Percentiles rank a stretch among this genome's conserved stretches.
These are phyloP conservation scores for Heloderma charlesbogerti DNA, from an alignment of 2,113 vertebrate genomes.

Conservation along the genomic window DNA sequence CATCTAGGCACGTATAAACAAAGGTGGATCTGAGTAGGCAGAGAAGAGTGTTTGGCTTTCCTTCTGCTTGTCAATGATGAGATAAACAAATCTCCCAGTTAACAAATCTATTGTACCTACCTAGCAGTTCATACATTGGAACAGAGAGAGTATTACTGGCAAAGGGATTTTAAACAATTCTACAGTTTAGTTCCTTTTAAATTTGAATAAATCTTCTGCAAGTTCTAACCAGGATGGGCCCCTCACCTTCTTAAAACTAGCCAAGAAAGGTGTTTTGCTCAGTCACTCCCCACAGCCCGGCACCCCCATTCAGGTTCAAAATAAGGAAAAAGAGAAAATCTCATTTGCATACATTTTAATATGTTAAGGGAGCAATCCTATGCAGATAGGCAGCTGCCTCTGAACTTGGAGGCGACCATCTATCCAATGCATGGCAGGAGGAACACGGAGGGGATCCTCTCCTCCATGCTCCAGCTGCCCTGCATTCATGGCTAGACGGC, in stretches of 20 bases:
- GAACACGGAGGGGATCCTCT: too few species aligned
- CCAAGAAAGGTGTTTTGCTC: neutral
- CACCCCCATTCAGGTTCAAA: neutral
- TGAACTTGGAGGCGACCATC: too few species aligned
- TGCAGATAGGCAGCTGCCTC: too few species aligned
- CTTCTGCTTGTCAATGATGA: constrained; percentile 16
- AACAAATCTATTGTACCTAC: constrained; percentile 17
- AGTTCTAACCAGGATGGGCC: neutral
- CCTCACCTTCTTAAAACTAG: neutral
- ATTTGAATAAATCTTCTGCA: constrained; percentile 8
- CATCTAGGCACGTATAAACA: constrained; percentile 43
- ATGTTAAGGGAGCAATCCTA: too few species aligned
- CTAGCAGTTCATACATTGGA: constrained; percentile 55
- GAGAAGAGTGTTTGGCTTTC: constrained; percentile 26
- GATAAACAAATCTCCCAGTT: constrained; percentile 52
- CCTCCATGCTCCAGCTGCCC: too few species aligned
- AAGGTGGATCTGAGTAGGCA: constrained; percentile 3
- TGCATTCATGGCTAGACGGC: too few species aligned
- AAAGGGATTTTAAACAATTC: constrained; percentile 13
- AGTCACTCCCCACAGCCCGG: too few species aligned
- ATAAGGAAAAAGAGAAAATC: neutral
- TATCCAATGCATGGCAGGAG: too few species aligned
- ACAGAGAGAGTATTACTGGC: neutral
- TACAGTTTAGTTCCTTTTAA: constrained; percentile 20
- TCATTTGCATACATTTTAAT: neutral